A percentile compares a stretch with the other conserved stretches of the same genome.
Evolutionary conservation across 2,113 vertebrate genomes (phyloP).

Genomic region (Neolamprologus devosi): DNA sequence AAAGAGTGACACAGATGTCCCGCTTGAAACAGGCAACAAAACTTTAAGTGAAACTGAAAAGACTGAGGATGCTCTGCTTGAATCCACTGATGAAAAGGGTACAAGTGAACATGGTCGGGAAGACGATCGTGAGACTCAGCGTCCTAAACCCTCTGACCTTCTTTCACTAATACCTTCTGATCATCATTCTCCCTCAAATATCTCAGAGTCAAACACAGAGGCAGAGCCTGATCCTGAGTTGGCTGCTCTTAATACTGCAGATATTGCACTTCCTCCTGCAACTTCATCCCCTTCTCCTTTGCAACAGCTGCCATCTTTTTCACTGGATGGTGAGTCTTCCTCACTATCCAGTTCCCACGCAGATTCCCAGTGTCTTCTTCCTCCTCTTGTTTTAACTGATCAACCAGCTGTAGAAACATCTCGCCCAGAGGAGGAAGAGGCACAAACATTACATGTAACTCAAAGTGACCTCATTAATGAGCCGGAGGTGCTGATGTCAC

Average conservation of each 20-base stretch:
- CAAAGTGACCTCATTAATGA: neutral
- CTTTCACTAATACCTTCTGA: neutral
- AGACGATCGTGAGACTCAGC: neutral
- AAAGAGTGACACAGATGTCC: neutral
- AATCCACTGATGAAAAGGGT: neutral
- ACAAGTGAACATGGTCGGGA: neutral
- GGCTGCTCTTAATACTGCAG: neutral
- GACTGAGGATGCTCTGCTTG: neutral
- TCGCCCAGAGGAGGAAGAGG: neutral
- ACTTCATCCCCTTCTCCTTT: neutral
- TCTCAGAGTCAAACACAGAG: neutral
- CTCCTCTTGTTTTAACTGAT: neutral
- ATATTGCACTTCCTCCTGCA: neutral
- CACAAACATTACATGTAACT: neutral
- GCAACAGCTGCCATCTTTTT: neutral
- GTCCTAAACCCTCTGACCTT: neutral
- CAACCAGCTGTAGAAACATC: neutral
- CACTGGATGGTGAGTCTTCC: neutral
- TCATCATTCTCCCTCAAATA: neutral
- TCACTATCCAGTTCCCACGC: neutral
- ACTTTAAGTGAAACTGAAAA: neutral
- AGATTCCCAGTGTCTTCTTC: neutral
- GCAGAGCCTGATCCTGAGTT: neutral
- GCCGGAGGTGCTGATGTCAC: neutral
- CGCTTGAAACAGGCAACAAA: neutral